These are phyloP conservation scores for Colaptes auratus DNA, from an alignment of 2,113 vertebrate genomes.

Conservation along the genomic window DNA sequence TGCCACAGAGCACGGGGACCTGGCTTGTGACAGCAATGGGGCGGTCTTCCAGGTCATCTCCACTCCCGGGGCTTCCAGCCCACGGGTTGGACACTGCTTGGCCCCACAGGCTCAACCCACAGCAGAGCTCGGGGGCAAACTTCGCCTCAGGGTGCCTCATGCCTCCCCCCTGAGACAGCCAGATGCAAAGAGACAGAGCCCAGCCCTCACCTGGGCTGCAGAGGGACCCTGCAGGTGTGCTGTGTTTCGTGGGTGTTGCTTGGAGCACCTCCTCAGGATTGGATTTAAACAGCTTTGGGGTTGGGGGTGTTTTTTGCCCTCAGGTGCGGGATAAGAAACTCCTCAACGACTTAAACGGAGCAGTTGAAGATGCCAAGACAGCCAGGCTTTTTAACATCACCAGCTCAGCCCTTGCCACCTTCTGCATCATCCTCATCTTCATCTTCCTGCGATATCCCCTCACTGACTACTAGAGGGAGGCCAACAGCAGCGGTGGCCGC, in stretches of 20 bases:
- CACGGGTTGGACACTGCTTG: not conserved
- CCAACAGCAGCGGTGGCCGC: not conserved
- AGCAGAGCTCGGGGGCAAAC: not conserved
- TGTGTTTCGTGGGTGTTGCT: not conserved
- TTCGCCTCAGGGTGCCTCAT: not conserved
- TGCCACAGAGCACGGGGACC: rapidly evolving
- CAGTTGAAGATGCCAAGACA: conserved; percentile 83
- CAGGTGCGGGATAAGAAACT: conserved; percentile 86
- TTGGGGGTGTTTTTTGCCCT: not conserved
- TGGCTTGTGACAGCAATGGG: rapidly evolving
- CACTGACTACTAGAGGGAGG: conserved; percentile 76
- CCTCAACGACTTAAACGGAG: conserved; percentile 81
- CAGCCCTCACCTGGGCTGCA: not conserved
- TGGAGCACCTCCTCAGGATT: not conserved
- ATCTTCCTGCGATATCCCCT: conserved; percentile 83
- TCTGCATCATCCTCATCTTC: conserved; percentile 81
- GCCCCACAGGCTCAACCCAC: not conserved
- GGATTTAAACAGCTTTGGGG: too few relatives aligned
- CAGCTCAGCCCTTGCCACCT: conserved; percentile 83
- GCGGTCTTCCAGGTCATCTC: not conserved
- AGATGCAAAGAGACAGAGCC: not conserved
- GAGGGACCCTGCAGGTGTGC: not conserved
- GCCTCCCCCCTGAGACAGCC: rapidly evolving
- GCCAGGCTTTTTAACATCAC: conserved; percentile 84
- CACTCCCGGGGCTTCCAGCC: not conserved